Percentiles rank a stretch among this genome's conserved stretches.
phyloP scores from a whole-genome alignment of 2,113 vertebrate species.

The Elephantulus edwardii region DNA sequence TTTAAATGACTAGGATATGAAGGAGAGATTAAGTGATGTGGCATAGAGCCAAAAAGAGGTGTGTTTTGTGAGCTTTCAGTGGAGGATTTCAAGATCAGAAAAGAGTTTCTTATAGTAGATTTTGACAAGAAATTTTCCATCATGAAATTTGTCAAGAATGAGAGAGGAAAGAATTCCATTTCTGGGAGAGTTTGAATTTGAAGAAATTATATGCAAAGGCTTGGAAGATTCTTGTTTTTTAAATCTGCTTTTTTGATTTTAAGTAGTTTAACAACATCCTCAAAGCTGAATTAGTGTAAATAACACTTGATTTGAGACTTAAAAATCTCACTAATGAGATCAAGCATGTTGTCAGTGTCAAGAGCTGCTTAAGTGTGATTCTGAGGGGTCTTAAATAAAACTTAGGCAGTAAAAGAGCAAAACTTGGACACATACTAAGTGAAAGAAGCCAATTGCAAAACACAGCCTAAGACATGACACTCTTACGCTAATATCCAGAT shows the following conservation, averaged over 20 bases:
- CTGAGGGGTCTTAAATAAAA: not conserved
- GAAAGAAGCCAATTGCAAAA: too few species aligned
- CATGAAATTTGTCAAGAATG: not conserved
- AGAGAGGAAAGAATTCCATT: not conserved
- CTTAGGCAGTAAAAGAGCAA: not conserved
- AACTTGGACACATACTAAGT: not conserved
- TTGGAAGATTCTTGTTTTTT: not conserved
- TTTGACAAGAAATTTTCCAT: not conserved
- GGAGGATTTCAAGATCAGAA: not conserved
- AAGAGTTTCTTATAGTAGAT: too few species aligned
- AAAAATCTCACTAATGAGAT: too few species aligned
- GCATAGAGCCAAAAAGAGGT: not conserved
- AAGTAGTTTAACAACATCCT: not conserved
- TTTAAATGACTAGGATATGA: not conserved
- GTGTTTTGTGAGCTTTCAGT: not conserved
- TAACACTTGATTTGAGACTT: too few species aligned
- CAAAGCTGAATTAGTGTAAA: not conserved
- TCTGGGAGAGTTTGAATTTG: too few species aligned
- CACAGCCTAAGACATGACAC: not conserved
- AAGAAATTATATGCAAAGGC: not conserved
- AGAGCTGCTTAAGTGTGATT: not conserved
- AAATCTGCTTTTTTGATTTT: not conserved
- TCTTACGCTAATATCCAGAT: not conserved
- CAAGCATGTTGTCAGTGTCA: too few species aligned
- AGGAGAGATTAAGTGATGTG: not conserved